phyloP scores from a whole-genome alignment of 2,888 invertebrate species.

The Andrena bucephala region DNA sequence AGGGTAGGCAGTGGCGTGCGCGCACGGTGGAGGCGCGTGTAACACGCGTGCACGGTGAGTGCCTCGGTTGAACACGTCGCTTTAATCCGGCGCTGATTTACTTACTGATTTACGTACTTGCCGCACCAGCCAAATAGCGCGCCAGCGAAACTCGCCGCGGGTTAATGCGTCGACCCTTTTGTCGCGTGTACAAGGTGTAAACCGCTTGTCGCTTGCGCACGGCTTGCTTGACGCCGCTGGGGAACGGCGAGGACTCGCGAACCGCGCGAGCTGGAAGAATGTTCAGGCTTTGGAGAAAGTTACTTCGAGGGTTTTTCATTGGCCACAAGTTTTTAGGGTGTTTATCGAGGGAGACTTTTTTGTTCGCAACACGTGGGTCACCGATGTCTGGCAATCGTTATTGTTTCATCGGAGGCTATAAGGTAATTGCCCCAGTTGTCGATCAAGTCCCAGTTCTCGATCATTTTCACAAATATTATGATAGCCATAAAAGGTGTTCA shows the following conservation, averaged over 20 bases:
- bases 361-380: too few relatives aligned
- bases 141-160: neutral
- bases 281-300: neutral
- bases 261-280: neutral
- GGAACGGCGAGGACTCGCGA: neutral
- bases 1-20: conserved; percentile 68
- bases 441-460: too few relatives aligned
- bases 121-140: conserved; percentile 44
- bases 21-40: conserved; percentile 44
- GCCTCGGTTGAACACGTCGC: conserved; percentile 45
- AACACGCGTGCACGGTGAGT: conserved; percentile 55
- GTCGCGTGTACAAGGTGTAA: conserved; percentile 43
- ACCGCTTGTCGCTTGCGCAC: conserved; percentile 13
- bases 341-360: too few relatives aligned
- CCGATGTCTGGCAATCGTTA: too few relatives aligned
- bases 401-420: too few relatives aligned
- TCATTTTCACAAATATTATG: too few relatives aligned
- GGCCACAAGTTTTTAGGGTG: too few relatives aligned
- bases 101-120: conserved; percentile 72
- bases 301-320: neutral
- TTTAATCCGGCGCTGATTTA: conserved; percentile 62
- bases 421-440: too few relatives aligned
- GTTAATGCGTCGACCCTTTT: conserved; percentile 44
- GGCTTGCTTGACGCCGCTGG: neutral
- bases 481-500: too few relatives aligned